These are phyloP conservation scores for Campoletis raptor DNA, from an alignment of 2,888 invertebrate genomes.

Conservation along the genomic window DNA sequence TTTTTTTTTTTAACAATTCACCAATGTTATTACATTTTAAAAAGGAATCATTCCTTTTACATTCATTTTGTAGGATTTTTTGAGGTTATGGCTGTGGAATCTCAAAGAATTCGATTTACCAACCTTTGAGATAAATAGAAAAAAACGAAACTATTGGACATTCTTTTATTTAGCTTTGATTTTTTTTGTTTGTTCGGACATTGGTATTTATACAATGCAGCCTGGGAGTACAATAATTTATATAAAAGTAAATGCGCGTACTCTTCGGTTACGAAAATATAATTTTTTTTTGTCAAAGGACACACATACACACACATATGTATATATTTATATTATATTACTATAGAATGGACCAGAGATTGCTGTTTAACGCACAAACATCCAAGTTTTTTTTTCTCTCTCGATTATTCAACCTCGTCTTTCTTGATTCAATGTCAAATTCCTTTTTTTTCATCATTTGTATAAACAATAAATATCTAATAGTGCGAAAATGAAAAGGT, in stretches of 20 bases:
- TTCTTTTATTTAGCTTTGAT: neutral
- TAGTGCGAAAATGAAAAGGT: slow-evolving; percentile 49
- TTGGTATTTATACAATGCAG: slow-evolving; percentile 65
- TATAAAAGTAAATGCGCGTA: slow-evolving; percentile 74
- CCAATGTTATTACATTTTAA: neutral
- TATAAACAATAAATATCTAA: slow-evolving; percentile 54
- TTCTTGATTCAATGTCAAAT: slow-evolving; percentile 25
- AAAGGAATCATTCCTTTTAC: neutral
- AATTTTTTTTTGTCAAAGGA: slow-evolving; percentile 66
- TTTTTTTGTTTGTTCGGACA: slow-evolving; percentile 54
- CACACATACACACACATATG: slow-evolving; percentile 31
- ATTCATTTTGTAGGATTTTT: neutral
- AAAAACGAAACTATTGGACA: neutral
- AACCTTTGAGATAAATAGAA: neutral
- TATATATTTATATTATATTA: slow-evolving; percentile 38
- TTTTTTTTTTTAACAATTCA: neutral
- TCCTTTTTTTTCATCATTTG: slow-evolving; percentile 15
- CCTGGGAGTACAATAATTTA: slow-evolving; percentile 71
- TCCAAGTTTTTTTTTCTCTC: slow-evolving; percentile 2
- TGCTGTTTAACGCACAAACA: slow-evolving; percentile 55
- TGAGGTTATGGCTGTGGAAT: no score
- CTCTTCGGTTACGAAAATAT: slow-evolving; percentile 74
- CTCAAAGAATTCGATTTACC: neutral
- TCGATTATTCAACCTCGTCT: neutral
- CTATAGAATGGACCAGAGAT: slow-evolving; percentile 64